phyloP scores from a whole-genome alignment of 1,140 invertebrate genomes.

The Zaprionus camerounensis region DNA sequence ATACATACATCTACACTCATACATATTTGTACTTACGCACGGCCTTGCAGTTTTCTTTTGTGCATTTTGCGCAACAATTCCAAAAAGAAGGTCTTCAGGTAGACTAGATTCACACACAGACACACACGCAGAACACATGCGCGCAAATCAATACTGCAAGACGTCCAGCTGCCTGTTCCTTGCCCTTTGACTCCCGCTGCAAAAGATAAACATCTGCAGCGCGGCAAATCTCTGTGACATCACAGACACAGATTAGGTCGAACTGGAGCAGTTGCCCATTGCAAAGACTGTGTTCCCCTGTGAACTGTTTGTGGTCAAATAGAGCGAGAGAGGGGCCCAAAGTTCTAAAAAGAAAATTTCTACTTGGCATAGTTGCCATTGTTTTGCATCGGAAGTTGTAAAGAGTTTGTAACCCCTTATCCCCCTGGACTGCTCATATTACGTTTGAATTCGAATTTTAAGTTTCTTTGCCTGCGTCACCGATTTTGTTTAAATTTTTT shows the following conservation, averaged over 20 bases:
- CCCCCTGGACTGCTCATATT: not conserved
- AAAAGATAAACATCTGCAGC: constrained; percentile 39
- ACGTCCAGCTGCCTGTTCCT: constrained; percentile 19
- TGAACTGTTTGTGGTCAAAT: not conserved
- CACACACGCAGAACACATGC: constrained; percentile 2
- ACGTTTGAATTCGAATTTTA: not conserved
- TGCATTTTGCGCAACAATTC: constrained; percentile 25
- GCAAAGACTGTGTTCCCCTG: not conserved
- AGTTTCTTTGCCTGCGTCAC: not conserved
- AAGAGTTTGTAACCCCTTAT: not conserved
- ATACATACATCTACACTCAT: not conserved
- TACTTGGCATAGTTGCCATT: not conserved
- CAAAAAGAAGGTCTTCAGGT: constrained; percentile 26
- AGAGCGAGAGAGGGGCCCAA: not conserved
- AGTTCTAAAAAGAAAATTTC: constrained; percentile 12
- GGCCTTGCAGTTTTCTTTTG: constrained; percentile 21
- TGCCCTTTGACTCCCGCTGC: constrained; percentile 14
- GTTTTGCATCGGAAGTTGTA: not conserved
- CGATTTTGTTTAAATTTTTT: no score
- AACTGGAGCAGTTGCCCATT: not conserved
- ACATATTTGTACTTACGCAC: not conserved
- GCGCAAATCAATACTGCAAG: not conserved
- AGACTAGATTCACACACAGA: constrained; percentile 9
- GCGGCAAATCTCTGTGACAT: constrained; percentile 18
- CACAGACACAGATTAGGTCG: not conserved